phyloP scores from a whole-genome alignment of 2,888 invertebrate species.

The Mylabris sibirica region DNA sequence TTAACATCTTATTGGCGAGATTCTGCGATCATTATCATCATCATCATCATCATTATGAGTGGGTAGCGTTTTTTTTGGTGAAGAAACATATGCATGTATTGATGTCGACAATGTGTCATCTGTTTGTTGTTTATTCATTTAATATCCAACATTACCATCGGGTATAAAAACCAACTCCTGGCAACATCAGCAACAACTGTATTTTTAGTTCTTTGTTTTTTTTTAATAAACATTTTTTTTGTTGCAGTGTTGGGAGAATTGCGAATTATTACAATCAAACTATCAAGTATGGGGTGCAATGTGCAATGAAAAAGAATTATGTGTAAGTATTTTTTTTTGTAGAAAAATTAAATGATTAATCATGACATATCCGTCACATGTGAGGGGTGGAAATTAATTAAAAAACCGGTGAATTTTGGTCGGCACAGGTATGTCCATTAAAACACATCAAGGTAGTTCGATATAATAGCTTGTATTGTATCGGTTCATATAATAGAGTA shows the following conservation, averaged over 20 bases:
- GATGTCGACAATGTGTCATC: slow-evolving; percentile 37
- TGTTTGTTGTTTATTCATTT: slow-evolving; percentile 50
- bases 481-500: slow-evolving; percentile 45
- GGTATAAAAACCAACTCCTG: slow-evolving; percentile 23
- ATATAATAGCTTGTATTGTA: slow-evolving; percentile 45
- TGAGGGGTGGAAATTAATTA: too few relatives aligned
- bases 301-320: slow-evolving; percentile 75
- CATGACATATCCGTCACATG: too few relatives aligned
- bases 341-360: too few relatives aligned
- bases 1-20: neutral
- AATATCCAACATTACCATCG: slow-evolving; percentile 41
- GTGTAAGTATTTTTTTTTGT: slow-evolving; percentile 68
- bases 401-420: too few relatives aligned
- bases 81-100: slow-evolving; percentile 25
- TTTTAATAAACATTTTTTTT: slow-evolving; percentile 51
- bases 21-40: neutral
- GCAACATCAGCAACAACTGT: slow-evolving; percentile 17
- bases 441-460: slow-evolving; percentile 36
- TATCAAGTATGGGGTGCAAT: slow-evolving; percentile 77
- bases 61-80: slow-evolving; percentile 11
- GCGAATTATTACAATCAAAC: slow-evolving; percentile 76
- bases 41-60: neutral
- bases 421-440: neutral
- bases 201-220: slow-evolving; percentile 31
- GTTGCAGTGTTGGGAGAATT: slow-evolving; percentile 80